phyloP scores from a whole-genome alignment of 2,797 vertebrate genomes.

The Propithecus perrieri region DNA sequence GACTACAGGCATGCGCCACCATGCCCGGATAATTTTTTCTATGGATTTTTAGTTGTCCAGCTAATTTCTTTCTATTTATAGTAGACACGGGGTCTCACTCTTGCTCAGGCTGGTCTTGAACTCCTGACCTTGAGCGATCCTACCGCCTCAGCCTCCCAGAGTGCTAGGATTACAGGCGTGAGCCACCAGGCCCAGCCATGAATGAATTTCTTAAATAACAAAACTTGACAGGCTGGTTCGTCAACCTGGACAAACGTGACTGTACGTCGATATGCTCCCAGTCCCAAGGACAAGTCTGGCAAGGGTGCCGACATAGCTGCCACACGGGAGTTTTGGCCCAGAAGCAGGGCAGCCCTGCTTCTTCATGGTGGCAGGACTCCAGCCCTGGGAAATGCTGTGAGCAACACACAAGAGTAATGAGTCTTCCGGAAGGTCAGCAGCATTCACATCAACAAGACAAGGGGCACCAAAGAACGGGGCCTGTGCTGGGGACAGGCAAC shows the following conservation, averaged over 20 bases:
- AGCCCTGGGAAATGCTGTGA: not conserved
- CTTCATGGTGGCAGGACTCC: not conserved
- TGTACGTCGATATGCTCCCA: not conserved
- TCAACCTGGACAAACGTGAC: not conserved
- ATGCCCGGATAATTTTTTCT: too few species aligned
- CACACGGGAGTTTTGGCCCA: not conserved
- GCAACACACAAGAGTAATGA: not conserved
- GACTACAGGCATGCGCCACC: not conserved
- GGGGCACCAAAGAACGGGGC: not conserved
- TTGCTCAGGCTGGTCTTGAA: not conserved
- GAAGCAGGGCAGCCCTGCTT: not conserved
- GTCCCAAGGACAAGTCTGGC: not conserved
- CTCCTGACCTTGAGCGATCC: not conserved
- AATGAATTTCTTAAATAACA: not conserved
- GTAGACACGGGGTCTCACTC: not conserved
- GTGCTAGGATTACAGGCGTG: not conserved
- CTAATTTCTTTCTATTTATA: too few species aligned
- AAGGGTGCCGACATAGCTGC: not conserved
- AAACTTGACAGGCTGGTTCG: not conserved
- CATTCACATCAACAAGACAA: not conserved
- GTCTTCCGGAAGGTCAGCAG: not conserved
- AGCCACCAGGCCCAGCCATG: not conserved
- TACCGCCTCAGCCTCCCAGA: not conserved
- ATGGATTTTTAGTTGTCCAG: too few species aligned
- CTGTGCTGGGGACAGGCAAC: not conserved